Base-by-base conservation (phyloP, 2,888 invertebrate species). In the Patella depressa region DNA sequence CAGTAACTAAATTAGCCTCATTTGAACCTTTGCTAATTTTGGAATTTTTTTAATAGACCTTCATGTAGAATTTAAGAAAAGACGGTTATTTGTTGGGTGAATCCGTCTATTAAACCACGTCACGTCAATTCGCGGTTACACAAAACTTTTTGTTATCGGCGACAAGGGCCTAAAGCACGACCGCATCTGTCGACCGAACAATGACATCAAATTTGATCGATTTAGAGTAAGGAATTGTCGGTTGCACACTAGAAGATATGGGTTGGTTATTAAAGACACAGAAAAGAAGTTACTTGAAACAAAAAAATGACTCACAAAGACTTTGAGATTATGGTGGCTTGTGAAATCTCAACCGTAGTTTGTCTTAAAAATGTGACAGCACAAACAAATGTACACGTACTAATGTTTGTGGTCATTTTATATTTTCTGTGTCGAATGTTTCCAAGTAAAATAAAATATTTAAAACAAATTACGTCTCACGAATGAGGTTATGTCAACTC, bases 151-250 rank as follows among this genome's bases (percentile, higher is more conserved):
- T 65, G 65, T 65, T 65, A 65, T 65, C 65, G 24, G 24, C 19
- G 65, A 65, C 65, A 65, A 65, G 65, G 65, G 65, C 65, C 65
- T 65, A 24, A 65, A 65, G 65, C 65, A 65, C 65, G 65, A 65
- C 65, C 65, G 65, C 65, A 65, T 65, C 65, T 65, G 65, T 65
- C 65, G 65, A 19, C 65, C 24, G 65, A 65, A 65, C 65, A 65
- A 65, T 65, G 65, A 65, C 65, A 65, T 65, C 24, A 65, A 65
- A 65, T 65, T 65, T 65, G 65, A 65, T 65, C 65, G 65, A 65
- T 65, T 65, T 24, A 65, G 24, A 65, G 65, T 65, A 65, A 65
- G 65, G 65, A 65, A 65, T 65, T 65, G 65, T 65, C 65, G 65
- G 65, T 65, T 65, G 65, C 19, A 65, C 65, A 65, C 65, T 24